Evolutionary conservation across 2,797 vertebrate species (phyloP).

Genomic region (Sebastes elongatus): DNA sequence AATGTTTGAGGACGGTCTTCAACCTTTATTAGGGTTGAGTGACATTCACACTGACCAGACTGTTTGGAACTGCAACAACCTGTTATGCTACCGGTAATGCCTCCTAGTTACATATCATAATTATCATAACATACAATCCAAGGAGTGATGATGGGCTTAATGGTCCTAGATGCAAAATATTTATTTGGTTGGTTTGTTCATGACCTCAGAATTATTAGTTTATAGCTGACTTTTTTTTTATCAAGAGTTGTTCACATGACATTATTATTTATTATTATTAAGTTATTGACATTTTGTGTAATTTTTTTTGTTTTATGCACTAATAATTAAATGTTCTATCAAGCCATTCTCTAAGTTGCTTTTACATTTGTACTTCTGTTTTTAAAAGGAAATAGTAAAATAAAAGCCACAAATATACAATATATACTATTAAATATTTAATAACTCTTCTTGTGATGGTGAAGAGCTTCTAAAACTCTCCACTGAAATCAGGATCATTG

Average conservation of each 20-base stretch:
- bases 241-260: background rate
- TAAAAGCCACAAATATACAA: background rate
- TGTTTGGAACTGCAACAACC: background rate
- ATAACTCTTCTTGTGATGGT: background rate
- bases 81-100: background rate
- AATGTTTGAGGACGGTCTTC: slow-evolving; percentile 27
- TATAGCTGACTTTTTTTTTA: background rate
- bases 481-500: background rate
- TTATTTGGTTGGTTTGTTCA: background rate
- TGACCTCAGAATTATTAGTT: background rate
- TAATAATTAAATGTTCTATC: background rate
- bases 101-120: background rate
- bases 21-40: slow-evolving; percentile 20
- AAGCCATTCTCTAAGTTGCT: background rate
- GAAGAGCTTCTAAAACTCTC: background rate
- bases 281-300: background rate
- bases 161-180: background rate
- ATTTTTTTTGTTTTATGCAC: background rate
- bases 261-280: background rate
- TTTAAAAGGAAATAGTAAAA: background rate
- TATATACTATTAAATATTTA: background rate
- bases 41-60: background rate
- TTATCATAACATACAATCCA: background rate
- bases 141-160: background rate
- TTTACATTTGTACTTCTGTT: background rate